These are phyloP conservation scores for Drosophila suboccidentalis DNA, from an alignment of 2,888 invertebrate species.

Conservation along the genomic window DNA sequence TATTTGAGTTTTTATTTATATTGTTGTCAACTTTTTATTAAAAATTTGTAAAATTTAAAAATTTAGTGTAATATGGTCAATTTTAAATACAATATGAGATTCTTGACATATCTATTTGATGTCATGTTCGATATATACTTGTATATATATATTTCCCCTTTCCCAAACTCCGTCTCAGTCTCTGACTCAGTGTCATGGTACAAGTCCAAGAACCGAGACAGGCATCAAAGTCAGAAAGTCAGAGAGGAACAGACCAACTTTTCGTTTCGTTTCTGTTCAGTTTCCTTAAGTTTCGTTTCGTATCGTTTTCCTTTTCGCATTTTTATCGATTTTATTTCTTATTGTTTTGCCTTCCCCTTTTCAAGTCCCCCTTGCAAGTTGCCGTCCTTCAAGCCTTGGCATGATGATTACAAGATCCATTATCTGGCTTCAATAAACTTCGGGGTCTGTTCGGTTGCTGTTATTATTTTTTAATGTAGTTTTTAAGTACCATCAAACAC, in stretches of 20 bases:
- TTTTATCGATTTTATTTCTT: conserved; percentile 71
- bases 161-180: conserved; percentile 12
- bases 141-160: neutral
- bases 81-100: too few relatives aligned
- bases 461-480: conserved; percentile 80
- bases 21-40: too few relatives aligned
- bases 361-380: neutral
- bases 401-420: conserved; percentile 78
- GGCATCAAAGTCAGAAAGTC: conserved; percentile 25
- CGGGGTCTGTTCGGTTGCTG: conserved; percentile 55
- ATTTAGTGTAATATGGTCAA: too few relatives aligned
- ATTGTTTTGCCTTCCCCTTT: conserved; percentile 58
- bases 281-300: conserved; percentile 59
- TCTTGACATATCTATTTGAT: too few relatives aligned
- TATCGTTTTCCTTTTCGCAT: conserved; percentile 51
- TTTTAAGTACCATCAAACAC: conserved; percentile 81
- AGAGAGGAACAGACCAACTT: conserved; percentile 35
- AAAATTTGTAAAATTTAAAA: too few relatives aligned
- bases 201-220: conserved; percentile 18
- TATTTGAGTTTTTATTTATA: too few relatives aligned
- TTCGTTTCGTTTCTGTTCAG: conserved; percentile 51
- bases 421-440: conserved; percentile 78
- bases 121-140: neutral
- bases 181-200: neutral
- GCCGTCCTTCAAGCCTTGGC: neutral